Conservation (phyloP, 2,113 vertebrate species). For the Notiomystis cincta region DNA sequence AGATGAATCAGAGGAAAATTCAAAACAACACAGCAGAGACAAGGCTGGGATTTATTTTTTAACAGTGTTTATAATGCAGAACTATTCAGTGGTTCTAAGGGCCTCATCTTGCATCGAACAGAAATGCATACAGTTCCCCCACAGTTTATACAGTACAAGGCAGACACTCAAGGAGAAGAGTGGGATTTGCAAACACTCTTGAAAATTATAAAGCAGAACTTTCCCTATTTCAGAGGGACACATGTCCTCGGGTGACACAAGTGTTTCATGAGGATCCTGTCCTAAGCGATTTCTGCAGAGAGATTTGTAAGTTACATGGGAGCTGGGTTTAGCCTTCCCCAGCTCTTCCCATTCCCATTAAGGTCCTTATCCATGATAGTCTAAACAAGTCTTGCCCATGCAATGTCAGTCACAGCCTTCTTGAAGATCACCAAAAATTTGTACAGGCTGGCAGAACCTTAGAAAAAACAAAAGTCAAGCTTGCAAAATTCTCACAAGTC, state of each 20-base stretch:
- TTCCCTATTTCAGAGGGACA: neutral
- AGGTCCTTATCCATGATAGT: neutral
- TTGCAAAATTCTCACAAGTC: neutral
- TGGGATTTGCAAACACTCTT: neutral
- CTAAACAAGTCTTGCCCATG: neutral
- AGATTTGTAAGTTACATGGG: neutral
- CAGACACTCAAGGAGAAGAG: neutral
- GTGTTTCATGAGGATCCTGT: neutral
- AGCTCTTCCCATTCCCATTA: neutral
- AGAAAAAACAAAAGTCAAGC: neutral
- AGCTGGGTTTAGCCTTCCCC: neutral
- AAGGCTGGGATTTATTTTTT: neutral
- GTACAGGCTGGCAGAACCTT: neutral
- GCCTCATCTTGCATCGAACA: neutral
- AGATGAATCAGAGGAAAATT: neutral
- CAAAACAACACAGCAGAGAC: neutral
- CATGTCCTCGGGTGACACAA: neutral
- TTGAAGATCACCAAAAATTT: neutral
- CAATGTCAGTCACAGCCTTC: neutral
- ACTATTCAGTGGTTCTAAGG: neutral
- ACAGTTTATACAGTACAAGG: neutral
- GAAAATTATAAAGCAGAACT: neutral
- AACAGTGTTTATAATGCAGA: neutral
- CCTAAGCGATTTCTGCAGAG: neutral
- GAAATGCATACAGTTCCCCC: neutral